These are phyloP conservation scores for Vandiemenella viatica DNA, from an alignment of 2,888 invertebrate genomes.

Conservation along the genomic window DNA sequence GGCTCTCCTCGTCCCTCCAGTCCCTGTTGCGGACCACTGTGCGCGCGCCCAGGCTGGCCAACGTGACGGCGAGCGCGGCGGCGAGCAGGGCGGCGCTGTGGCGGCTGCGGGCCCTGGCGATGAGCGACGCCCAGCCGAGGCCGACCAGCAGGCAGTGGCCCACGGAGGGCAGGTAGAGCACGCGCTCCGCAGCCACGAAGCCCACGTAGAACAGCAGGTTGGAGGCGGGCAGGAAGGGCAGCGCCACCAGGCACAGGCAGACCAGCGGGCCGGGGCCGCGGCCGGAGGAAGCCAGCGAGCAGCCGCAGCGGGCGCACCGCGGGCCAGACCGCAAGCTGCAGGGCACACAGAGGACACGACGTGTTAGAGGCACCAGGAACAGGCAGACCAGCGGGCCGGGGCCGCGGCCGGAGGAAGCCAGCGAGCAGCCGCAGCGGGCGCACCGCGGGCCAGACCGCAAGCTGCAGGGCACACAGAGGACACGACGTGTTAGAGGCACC, in stretches of 20 bases:
- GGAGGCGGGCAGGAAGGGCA: slow-evolving; percentile 90
- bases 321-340: no score
- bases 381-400: no score
- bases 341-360: no score
- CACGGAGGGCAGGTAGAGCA: slow-evolving; percentile 90
- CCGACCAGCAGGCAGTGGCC: slow-evolving; percentile 84
- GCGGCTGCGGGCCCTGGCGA: slow-evolving; percentile 23
- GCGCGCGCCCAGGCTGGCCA: slow-evolving; percentile 51
- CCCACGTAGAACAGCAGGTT: slow-evolving; percentile 96
- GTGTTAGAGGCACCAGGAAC: no score
- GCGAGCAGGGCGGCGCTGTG: slow-evolving; percentile 18
- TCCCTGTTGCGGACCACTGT: slow-evolving; percentile 74
- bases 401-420: no score
- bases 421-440: no score
- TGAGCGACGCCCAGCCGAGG: slow-evolving; percentile 27
- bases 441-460: no score
- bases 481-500: no score
- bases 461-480: no score
- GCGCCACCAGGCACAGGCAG: slow-evolving; percentile 51
- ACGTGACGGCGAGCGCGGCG: slow-evolving; percentile 31
- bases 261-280: slow-evolving; percentile 32
- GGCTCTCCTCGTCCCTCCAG: slow-evolving; percentile 84
- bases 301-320: no score
- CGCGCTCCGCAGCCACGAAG: slow-evolving; percentile 92
- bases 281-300: background rate